Conservation (phyloP, 2,888 invertebrate species). For the Eueremaeus valkanovi region DNA sequence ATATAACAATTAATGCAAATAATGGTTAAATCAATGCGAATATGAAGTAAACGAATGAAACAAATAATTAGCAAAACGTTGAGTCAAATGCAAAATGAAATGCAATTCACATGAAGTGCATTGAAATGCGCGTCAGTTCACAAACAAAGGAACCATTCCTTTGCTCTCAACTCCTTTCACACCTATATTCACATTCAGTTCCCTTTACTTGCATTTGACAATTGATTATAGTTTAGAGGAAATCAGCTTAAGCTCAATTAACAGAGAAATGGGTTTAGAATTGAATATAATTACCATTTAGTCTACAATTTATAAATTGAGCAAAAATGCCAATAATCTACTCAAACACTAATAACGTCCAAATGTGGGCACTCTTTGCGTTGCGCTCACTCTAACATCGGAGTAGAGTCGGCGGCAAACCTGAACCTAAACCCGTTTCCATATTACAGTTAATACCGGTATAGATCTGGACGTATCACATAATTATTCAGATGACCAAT, state of each 20-base stretch:
- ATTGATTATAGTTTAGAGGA: neutral
- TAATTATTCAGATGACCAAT: no score
- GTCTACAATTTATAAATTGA: conserved; percentile 17
- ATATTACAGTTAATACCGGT: no score
- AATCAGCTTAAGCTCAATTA: neutral
- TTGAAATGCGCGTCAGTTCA: conserved; percentile 22
- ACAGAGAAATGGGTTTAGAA: neutral
- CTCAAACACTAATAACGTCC: neutral
- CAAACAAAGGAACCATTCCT: conserved; percentile 4
- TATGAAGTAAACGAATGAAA: neutral
- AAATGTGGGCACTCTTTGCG: no score
- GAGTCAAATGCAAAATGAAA: neutral
- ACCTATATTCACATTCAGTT: neutral
- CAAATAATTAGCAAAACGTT: neutral
- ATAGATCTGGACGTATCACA: no score
- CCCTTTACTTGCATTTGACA: neutral
- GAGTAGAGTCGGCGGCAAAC: no score
- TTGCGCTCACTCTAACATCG: no score
- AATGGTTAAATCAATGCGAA: neutral
- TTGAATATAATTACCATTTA: conserved; percentile 25
- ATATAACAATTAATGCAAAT: neutral
- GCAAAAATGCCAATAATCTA: neutral
- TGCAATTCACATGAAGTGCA: conserved; percentile 1
- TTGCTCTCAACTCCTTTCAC: neutral
- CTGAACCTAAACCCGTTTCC: no score